A percentile compares a stretch with the other conserved stretches of the same genome.
Conservation (phyloP, 2,113 vertebrate genomes). For the Tachysurus vachellii region DNA sequence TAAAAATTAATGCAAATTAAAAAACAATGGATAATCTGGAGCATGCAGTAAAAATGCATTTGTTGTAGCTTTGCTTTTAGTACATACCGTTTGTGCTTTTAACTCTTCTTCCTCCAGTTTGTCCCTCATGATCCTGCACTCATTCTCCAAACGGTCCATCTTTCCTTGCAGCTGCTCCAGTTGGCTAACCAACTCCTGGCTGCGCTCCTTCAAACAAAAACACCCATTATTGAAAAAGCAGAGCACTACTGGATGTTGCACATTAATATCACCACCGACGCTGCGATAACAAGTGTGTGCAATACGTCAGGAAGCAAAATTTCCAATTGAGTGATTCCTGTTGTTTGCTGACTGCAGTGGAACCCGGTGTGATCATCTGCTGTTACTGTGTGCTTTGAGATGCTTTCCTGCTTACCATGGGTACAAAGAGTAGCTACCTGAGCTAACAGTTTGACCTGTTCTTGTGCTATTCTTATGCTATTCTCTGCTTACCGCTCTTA, state of each 20-base stretch:
- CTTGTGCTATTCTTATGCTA: background rate
- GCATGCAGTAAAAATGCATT: background rate
- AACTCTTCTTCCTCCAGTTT: slow-evolving; percentile 66
- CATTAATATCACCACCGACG: background rate
- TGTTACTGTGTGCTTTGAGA: background rate
- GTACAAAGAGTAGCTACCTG: background rate
- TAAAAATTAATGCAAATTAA: background rate
- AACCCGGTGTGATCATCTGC: background rate
- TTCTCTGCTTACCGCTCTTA: background rate
- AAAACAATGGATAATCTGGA: too few relatives aligned
- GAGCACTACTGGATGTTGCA: background rate
- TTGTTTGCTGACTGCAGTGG: background rate
- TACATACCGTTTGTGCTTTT: slow-evolving; percentile 64
- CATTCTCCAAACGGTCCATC: slow-evolving; percentile 52
- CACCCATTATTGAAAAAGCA: background rate
- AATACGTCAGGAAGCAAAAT: background rate
- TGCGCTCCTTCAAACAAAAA: slow-evolving; percentile 57
- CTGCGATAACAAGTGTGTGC: background rate
- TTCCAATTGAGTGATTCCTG: background rate
- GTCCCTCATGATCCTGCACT: slow-evolving; percentile 55
- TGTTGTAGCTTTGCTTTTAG: background rate
- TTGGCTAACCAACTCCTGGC: slow-evolving; percentile 51
- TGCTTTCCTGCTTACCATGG: background rate
- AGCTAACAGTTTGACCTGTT: background rate
- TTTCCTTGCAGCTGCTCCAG: slow-evolving; percentile 65